Conservation (phyloP, 2,888 invertebrate genomes). For the Hemicrepidius hirtus region DNA sequence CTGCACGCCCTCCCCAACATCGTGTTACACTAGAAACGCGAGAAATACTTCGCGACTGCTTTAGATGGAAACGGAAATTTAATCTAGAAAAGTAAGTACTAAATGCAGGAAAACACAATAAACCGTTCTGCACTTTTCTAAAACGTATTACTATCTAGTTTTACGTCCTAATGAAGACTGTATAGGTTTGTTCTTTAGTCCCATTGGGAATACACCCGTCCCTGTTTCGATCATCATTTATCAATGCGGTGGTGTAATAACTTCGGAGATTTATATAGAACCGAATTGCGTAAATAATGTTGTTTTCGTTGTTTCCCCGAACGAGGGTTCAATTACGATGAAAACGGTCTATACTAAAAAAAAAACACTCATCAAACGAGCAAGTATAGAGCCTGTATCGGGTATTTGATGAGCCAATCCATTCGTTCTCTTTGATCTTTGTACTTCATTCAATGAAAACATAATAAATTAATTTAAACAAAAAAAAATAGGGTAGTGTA, state of each 20-base stretch:
- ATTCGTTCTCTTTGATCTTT: too few relatives aligned
- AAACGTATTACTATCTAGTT: not conserved
- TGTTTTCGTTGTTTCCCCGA: constrained; percentile 15
- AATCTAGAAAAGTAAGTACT: constrained; percentile 4
- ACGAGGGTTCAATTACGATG: constrained; percentile 6
- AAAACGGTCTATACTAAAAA: not conserved
- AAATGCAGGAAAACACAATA: not conserved
- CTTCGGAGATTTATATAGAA: constrained; percentile 19
- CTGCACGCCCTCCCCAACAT: constrained; percentile 4
- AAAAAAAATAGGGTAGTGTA: too few relatives aligned
- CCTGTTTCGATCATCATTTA: constrained; percentile 19
- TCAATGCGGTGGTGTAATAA: constrained; percentile 17
- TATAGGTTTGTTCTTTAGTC: not conserved
- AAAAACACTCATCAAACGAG: not conserved
- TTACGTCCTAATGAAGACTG: constrained; percentile 1
- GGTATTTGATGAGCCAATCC: too few relatives aligned
- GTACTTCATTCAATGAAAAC: too few relatives aligned
- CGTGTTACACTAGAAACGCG: constrained; percentile 3
- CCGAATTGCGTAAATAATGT: constrained; percentile 21
- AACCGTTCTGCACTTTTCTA: not conserved
- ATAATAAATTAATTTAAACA: too few relatives aligned
- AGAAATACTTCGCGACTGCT: not conserved
- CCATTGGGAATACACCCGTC: constrained; percentile 7
- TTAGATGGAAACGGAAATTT: not conserved
- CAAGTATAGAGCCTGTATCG: too few relatives aligned